Evolutionary conservation across 2,797 vertebrate genomes (phyloP).

Genomic region (Lacerta bilineata): DNA sequence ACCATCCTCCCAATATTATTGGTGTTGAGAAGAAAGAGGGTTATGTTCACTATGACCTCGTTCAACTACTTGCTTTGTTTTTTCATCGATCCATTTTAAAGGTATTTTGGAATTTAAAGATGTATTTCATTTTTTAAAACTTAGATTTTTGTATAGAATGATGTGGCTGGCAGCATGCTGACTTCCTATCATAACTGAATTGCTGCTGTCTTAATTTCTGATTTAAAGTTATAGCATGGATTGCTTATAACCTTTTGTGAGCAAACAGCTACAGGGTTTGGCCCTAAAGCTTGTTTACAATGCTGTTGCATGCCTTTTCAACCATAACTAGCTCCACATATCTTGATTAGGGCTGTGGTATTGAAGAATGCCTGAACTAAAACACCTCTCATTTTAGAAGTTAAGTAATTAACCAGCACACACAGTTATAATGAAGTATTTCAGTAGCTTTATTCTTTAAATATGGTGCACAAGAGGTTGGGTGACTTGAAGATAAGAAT

Average conservation of each 20-base stretch:
- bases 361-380: neutral
- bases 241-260: neutral
- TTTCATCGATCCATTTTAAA: constrained; percentile 98
- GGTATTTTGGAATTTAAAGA: constrained; percentile 78
- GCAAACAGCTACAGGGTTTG: neutral
- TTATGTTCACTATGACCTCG: constrained; percentile 95
- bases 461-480: neutral
- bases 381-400: neutral
- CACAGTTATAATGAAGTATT: neutral
- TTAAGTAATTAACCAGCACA: neutral
- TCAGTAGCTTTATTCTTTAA: neutral
- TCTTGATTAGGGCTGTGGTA: neutral
- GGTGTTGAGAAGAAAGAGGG: constrained; percentile 98
- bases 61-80: constrained; percentile 95
- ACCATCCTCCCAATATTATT: constrained; percentile 93
- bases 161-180: neutral
- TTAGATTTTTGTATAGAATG: constrained; percentile 9
- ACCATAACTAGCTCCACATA: neutral
- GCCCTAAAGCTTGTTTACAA: neutral
- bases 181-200: neutral
- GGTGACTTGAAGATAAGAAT: neutral
- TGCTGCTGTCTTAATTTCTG: neutral
- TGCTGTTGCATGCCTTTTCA: neutral
- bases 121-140: constrained; percentile 24
- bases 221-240: neutral